These are phyloP conservation scores for Scaptomyza caliginosa DNA, from an alignment of 2,888 invertebrate genomes.

Conservation along the genomic window DNA sequence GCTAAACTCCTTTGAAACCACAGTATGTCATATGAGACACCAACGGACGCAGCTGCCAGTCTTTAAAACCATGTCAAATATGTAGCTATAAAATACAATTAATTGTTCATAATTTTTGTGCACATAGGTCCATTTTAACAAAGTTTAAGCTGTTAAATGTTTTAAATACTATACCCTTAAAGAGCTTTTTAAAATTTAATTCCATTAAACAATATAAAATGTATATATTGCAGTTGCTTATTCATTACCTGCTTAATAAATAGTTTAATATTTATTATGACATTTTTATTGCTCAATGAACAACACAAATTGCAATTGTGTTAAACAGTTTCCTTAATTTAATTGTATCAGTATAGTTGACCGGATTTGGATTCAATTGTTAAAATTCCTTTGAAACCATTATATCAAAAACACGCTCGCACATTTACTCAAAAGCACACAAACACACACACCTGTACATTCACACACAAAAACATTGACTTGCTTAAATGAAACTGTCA, in stretches of 20 bases:
- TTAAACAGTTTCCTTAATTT: slow-evolving; percentile 45
- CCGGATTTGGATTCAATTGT: slow-evolving; percentile 29
- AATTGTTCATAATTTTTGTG: not conserved
- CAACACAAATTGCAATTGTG: slow-evolving; percentile 20
- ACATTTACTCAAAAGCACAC: not conserved
- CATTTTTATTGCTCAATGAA: slow-evolving; percentile 23
- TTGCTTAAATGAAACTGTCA: slow-evolving; percentile 34
- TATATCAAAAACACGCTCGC: slow-evolving; percentile 3
- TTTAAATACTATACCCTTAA: not conserved
- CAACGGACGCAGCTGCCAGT: not conserved
- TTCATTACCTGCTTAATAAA: not conserved
- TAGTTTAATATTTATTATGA: not conserved
- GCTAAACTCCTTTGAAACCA: slow-evolving; percentile 36
- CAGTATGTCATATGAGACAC: not conserved
- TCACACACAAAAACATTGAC: not conserved
- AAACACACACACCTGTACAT: slow-evolving; percentile 1
- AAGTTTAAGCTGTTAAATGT: not conserved
- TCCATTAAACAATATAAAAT: not conserved
- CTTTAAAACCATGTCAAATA: not conserved
- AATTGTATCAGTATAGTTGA: slow-evolving; percentile 45
- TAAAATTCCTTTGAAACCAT: not conserved
- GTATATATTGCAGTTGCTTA: not conserved
- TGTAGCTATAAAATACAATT: not conserved
- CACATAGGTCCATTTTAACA: not conserved
- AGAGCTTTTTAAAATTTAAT: not conserved